Percentiles rank a stretch among this genome's conserved stretches.
Evolutionary conservation across 2,797 vertebrate species (phyloP).

Genomic region (Parauchenoglanis punctatus): DNA sequence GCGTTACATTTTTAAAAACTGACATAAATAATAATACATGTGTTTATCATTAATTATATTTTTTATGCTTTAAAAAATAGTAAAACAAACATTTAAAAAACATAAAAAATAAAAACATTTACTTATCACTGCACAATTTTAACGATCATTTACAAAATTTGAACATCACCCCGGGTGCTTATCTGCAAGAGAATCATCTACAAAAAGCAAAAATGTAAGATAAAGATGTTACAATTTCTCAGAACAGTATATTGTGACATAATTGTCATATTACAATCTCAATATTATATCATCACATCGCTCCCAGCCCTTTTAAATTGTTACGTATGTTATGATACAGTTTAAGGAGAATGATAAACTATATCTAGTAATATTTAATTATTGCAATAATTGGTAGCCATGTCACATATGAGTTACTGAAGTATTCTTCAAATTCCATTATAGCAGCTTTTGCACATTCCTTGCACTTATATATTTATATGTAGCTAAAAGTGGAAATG

Average conservation of each 20-base stretch:
- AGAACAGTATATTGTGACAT: not conserved
- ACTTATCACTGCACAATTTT: not conserved
- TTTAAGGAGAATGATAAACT: not conserved
- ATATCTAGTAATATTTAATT: not conserved
- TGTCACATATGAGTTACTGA: constrained; percentile 1
- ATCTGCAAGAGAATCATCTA: not conserved
- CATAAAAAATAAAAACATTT: not conserved
- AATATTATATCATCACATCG: not conserved
- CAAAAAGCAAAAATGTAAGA: not conserved
- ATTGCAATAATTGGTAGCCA: not conserved
- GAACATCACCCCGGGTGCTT: not conserved
- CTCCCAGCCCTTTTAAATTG: not conserved
- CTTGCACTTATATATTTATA: not conserved
- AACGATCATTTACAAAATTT: not conserved
- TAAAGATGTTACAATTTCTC: not conserved
- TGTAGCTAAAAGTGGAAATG: not conserved
- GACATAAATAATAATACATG: not conserved
- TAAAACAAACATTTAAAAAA: not conserved
- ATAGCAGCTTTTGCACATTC: not conserved
- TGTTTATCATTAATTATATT: not conserved
- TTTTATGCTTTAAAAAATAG: not conserved
- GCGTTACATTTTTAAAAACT: not conserved
- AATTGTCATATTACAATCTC: not conserved
- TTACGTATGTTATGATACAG: not conserved
- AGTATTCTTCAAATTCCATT: not conserved